Percentiles rank a stretch among this genome's conserved stretches.
Evolutionary conservation across 2,888 invertebrate genomes (phyloP).

Genomic region (Lumbricus terrestris): DNA sequence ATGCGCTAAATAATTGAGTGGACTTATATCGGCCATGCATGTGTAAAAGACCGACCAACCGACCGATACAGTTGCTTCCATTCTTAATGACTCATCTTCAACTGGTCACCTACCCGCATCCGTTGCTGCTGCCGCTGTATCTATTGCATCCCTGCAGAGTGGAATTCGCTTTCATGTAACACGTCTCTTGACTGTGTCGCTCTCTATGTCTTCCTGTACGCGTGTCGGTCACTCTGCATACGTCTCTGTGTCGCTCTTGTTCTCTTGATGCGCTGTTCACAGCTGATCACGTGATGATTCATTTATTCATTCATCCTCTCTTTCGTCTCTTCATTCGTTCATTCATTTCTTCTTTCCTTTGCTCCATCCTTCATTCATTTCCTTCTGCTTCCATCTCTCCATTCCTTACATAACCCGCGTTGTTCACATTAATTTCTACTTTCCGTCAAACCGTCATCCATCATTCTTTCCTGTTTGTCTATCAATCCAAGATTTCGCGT

Average conservation of each 20-base stretch:
- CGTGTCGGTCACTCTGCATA: no score
- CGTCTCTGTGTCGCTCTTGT: no score
- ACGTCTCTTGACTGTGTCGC: not conserved
- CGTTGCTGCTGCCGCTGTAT: not conserved
- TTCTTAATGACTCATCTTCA: not conserved
- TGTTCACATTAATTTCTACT: not conserved
- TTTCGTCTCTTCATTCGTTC: not conserved
- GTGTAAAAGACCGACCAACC: no score
- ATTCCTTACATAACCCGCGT: no score
- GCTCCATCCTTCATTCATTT: not conserved
- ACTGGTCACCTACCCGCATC: not conserved
- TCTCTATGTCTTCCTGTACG: not conserved
- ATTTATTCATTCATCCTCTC: not conserved
- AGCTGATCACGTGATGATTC: not conserved
- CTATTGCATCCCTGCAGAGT: not conserved
- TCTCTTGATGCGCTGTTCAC: no score
- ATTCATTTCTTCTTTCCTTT: not conserved
- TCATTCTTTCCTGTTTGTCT: not conserved
- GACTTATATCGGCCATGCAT: not conserved
- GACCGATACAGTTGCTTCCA: not conserved
- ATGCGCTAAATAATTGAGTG: slow-evolving; percentile 3
- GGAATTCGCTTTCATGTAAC: not conserved
- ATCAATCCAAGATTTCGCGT: no score
- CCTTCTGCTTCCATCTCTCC: no score
- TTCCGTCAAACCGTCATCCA: no score